Conservation (phyloP, 2,797 vertebrate genomes). For the Gymnopithys bicolor region DNA sequence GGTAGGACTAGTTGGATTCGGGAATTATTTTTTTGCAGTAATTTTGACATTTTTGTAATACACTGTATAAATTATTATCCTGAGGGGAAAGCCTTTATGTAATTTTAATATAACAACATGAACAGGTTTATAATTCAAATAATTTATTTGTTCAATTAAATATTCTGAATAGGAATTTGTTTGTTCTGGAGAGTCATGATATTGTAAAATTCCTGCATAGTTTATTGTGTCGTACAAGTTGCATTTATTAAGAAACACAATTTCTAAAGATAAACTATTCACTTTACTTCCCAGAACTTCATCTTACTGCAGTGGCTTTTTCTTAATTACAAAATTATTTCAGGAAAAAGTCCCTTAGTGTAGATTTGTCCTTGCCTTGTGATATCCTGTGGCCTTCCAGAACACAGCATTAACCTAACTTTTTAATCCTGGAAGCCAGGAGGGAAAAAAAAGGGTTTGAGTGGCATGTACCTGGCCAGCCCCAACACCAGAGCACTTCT, state of each 20-base stretch:
- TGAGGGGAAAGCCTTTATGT: background rate
- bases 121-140: background rate
- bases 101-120: background rate
- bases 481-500: background rate
- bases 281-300: background rate
- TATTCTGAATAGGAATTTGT: background rate
- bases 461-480: background rate
- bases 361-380: background rate
- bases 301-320: background rate
- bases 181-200: background rate
- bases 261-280: background rate
- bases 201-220: background rate
- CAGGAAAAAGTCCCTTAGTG: background rate
- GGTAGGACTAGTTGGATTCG: background rate
- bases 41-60: background rate
- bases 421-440: background rate
- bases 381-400: background rate
- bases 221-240: background rate
- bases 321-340: background rate
- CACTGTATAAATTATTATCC: fast-evolving
- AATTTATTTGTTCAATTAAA: background rate
- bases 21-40: background rate
- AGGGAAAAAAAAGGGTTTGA: background rate
- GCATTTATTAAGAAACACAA: background rate
- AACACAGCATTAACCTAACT: background rate